Conservation (phyloP, 1,140 invertebrate species). For the Caerostris darwini region DNA sequence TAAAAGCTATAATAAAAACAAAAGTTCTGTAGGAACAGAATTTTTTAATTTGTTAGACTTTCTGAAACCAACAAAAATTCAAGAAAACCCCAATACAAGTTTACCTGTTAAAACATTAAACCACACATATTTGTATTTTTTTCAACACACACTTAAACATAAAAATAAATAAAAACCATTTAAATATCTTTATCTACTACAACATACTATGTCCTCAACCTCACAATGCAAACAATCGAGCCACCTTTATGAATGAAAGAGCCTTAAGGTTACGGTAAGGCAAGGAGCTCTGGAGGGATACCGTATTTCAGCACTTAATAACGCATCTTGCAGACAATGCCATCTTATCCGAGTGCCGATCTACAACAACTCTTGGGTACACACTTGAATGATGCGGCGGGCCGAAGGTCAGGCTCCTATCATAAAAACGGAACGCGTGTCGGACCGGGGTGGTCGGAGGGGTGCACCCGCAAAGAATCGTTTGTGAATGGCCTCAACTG, state of each 20-base stretch:
- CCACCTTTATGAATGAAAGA: constrained; percentile 35
- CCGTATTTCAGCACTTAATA: constrained; percentile 56
- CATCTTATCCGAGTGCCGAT: not conserved
- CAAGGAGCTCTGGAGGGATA: not conserved
- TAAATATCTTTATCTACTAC: not conserved
- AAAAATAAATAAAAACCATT: too few species aligned
- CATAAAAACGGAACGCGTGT: constrained; percentile 69
- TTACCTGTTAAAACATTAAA: too few species aligned
- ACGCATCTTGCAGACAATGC: constrained; percentile 57
- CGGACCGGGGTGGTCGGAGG: not conserved
- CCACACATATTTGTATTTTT: too few species aligned
- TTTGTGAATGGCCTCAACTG: constrained; percentile 50
- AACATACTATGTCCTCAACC: not conserved
- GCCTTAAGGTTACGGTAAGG: constrained; percentile 9
- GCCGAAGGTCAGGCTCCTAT: constrained; percentile 70
- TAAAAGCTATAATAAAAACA: too few species aligned
- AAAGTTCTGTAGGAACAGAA: too few species aligned
- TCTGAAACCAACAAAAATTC: too few species aligned
- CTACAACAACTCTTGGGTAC: constrained; percentile 47
- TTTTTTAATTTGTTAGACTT: too few species aligned
- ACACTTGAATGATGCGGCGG: constrained; percentile 20
- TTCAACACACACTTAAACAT: too few species aligned
- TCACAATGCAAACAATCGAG: not conserved
- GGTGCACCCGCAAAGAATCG: not conserved
- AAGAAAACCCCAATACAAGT: too few species aligned